A percentile compares a stretch with the other conserved stretches of the same genome.
These are phyloP conservation scores for Hippocampus guttulatus DNA, from an alignment of 2,113 vertebrate genomes.

Conservation along the genomic window DNA sequence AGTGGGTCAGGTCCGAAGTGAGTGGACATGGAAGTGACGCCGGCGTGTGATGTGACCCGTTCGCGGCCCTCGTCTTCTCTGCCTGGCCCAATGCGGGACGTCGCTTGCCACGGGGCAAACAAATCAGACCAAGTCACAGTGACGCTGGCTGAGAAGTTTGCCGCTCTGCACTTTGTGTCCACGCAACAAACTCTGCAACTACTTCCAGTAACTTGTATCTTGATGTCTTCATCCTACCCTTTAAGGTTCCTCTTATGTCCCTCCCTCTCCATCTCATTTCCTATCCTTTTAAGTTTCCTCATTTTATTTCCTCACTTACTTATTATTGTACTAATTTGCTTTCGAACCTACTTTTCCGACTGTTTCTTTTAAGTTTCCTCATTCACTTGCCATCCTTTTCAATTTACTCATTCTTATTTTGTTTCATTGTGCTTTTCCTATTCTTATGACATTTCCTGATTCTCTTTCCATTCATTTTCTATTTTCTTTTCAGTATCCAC, in stretches of 20 bases:
- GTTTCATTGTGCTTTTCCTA: not conserved
- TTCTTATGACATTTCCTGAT: not conserved
- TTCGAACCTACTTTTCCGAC: not conserved
- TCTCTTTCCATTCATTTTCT: not conserved
- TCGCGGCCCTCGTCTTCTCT: slow-evolving; percentile 44
- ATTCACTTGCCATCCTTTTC: not conserved
- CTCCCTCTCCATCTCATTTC: not conserved
- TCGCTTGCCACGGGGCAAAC: slow-evolving; percentile 52
- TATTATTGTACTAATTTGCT: not conserved
- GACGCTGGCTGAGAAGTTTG: slow-evolving; percentile 43
- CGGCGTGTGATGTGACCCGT: slow-evolving; percentile 58
- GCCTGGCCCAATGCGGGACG: slow-evolving; percentile 41
- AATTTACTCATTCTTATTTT: not conserved
- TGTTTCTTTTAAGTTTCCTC: not conserved
- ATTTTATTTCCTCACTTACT: not conserved
- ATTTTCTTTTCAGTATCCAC: not conserved
- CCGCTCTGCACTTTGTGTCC: slow-evolving; percentile 20
- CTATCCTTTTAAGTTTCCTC: not conserved
- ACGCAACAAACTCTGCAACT: not conserved
- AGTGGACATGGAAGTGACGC: slow-evolving; percentile 49
- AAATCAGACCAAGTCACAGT: slow-evolving; percentile 52
- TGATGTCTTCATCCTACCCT: not conserved
- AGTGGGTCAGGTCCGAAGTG: slow-evolving; percentile 68
- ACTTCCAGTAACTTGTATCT: not conserved
- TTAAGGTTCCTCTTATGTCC: not conserved